Conservation (phyloP, 2,797 vertebrate species). For the Galago senegalensis region DNA sequence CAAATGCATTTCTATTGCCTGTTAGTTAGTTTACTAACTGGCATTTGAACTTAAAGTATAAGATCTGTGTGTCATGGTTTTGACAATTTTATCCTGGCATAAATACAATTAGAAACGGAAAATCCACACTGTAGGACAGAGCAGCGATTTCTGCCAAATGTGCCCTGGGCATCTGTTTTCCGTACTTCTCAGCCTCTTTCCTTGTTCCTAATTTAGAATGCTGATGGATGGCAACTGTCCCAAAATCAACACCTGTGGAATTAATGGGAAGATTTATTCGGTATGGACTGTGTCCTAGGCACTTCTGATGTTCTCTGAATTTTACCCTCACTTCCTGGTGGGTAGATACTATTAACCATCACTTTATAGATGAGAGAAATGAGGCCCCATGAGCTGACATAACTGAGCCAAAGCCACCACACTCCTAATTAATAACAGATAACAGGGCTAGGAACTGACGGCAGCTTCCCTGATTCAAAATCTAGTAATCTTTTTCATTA, state of each 20-base stretch:
- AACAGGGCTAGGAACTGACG: not conserved
- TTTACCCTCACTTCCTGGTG: not conserved
- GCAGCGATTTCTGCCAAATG: not conserved
- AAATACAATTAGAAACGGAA: conserved; percentile 15
- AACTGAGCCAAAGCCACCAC: not conserved
- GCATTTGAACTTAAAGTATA: not conserved
- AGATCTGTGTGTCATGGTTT: not conserved
- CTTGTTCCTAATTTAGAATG: not conserved
- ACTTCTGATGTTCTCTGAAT: not conserved
- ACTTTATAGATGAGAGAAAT: not conserved
- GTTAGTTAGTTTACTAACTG: not conserved
- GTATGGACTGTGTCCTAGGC: not conserved
- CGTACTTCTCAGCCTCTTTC: not conserved
- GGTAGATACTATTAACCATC: not conserved
- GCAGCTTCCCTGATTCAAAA: conserved; percentile 12
- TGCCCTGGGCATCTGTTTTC: not conserved
- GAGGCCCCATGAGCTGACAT: not conserved
- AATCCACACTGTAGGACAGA: rapidly evolving
- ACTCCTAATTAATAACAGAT: conserved; percentile 33
- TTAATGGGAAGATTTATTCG: not conserved
- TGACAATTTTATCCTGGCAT: conserved; percentile 1
- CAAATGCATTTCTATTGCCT: not conserved
- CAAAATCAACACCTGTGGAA: not conserved
- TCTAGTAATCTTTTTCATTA: not conserved
- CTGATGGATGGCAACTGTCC: not conserved